phyloP scores from a whole-genome alignment of 2,113 vertebrate genomes.

The Chaetodon auriga region DNA sequence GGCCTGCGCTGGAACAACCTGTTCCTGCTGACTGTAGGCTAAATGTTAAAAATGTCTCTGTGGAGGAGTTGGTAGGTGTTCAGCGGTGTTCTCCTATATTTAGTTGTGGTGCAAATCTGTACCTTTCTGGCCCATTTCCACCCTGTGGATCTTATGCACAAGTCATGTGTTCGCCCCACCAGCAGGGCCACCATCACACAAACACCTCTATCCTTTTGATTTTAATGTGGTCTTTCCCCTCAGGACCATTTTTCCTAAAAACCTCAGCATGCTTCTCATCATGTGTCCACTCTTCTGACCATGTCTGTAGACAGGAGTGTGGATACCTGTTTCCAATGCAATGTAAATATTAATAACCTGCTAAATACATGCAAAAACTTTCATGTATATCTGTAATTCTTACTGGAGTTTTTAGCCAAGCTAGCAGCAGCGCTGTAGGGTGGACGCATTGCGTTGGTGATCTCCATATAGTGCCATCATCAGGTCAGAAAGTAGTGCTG shows the following conservation, averaged over 20 bases:
- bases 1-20: slow-evolving; percentile 26
- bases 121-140: not conserved
- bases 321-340: not conserved
- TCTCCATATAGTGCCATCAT: not conserved
- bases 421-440: too few relatives aligned
- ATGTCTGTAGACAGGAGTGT: not conserved
- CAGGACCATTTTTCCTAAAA: not conserved
- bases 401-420: too few relatives aligned
- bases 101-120: slow-evolving; percentile 4
- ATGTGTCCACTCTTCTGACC: not conserved
- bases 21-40: slow-evolving; percentile 28
- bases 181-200: not conserved
- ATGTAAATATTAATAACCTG: too few relatives aligned
- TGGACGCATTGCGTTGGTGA: not conserved
- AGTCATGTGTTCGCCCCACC: not conserved
- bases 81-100: slow-evolving; percentile 29
- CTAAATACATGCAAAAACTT: too few relatives aligned
- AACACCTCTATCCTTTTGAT: not conserved
- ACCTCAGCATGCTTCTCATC: not conserved
- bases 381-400: too few relatives aligned
- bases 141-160: not conserved
- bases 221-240: not conserved
- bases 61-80: slow-evolving; percentile 34
- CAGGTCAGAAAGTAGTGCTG: not conserved
- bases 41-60: slow-evolving; percentile 32